Evolutionary conservation across 92 coral and sea anemone genomes (phyloP).

Genomic region (Heteractis magnifica): DNA sequence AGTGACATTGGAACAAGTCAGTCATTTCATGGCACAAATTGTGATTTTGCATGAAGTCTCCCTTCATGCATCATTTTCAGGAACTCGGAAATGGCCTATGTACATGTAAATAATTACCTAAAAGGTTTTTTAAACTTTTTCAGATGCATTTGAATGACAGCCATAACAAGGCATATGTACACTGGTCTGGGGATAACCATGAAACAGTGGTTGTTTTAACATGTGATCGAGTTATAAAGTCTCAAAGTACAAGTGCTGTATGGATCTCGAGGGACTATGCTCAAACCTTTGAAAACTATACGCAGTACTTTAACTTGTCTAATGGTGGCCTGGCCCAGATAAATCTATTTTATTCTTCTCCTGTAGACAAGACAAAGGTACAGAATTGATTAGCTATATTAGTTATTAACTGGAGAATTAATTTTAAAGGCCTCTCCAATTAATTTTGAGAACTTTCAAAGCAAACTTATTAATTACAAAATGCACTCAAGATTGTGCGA

Average conservation of each 20-base stretch:
- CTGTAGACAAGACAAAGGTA: slow-evolving; percentile 80
- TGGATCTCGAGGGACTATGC: slow-evolving; percentile 91
- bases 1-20: no score
- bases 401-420: not conserved
- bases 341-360: slow-evolving; percentile 70
- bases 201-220: slow-evolving; percentile 85
- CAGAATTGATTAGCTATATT: not conserved
- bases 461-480: no score
- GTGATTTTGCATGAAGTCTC: no score
- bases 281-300: slow-evolving; percentile 54
- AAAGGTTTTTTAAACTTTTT: slow-evolving; percentile 8
- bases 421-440: no score
- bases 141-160: slow-evolving; percentile 82
- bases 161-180: slow-evolving; percentile 79
- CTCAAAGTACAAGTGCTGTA: slow-evolving; percentile 77
- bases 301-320: slow-evolving; percentile 40
- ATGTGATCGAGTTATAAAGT: slow-evolving; percentile 47
- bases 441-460: not conserved
- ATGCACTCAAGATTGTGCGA: no score
- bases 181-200: slow-evolving; percentile 89
- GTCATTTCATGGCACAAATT: no score
- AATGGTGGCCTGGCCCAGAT: slow-evolving; percentile 51
- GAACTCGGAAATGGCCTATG: no score
- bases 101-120: no score
- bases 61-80: no score